Evolutionary conservation across 2,797 vertebrate species (phyloP), one percentile per base, ranked within the genome.

Genomic region (Smutsia temminckii): DNA sequence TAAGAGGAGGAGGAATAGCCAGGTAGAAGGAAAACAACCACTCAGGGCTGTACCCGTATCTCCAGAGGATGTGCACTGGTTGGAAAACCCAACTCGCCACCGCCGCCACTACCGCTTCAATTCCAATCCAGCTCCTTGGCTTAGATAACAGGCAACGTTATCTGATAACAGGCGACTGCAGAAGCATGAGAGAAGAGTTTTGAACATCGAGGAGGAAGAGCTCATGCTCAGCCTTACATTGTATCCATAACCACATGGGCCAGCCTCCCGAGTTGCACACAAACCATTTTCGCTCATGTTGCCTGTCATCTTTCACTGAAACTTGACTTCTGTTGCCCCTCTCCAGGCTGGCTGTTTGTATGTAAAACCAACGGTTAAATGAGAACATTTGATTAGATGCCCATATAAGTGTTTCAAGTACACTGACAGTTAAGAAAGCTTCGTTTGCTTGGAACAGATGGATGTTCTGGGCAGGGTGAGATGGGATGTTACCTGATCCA

Each of bases 401-500:
- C 78, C 42, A 77, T 72, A 21, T 75, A 89, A 49, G 21, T 49
- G 34, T 94, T 90, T 94, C 40, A 83, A 81, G 37, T 34, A 66
- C 40, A 55, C 17, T 77, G 55, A 85, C 46, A 81, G 32, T 55
- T 69, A 53, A 63, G 68, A 64, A 61, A 42, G 72, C 17, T 92
- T 93, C 77, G 46, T 91, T 46, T 93, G 46, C 55, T 63, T 34
- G 61, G 72, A 95, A 78, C 71, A 94, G 92, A 94, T 80, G 91
- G 68, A 71, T 37, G 13, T 32, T 89, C 68, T 90, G 51, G n/a
- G 51, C 68, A 94, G 49, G 75, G 37, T 61, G 27, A 95, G 27
- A 87, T 42, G 11, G 14, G 11, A 40, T 78, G 29, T 85, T 89
- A 94, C 61, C 61, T 84, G 69, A 92, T 51, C 4, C 42, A 92